These are phyloP conservation scores for Artibeus jamaicensis DNA, from an alignment of 2,797 vertebrate species.

Conservation along the genomic window DNA sequence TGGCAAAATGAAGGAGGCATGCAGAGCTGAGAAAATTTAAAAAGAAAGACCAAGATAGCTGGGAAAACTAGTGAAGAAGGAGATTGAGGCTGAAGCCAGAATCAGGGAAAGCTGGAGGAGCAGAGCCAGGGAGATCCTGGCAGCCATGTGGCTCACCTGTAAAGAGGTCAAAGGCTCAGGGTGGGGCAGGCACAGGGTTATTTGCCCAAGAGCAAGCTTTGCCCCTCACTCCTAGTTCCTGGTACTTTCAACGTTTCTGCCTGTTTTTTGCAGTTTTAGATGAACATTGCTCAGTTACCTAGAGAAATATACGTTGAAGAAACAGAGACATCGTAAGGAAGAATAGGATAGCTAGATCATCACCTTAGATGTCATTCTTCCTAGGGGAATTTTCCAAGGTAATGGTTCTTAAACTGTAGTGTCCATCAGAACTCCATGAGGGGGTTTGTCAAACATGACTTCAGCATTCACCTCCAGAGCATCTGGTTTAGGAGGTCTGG, in stretches of 20 bases:
- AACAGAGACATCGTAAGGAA: neutral
- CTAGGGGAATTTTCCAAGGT: neutral
- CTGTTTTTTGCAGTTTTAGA: neutral
- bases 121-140: neutral
- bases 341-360: neutral
- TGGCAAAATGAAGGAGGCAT: neutral
- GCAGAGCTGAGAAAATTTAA: neutral
- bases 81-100: neutral
- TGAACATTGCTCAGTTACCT: neutral
- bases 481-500: neutral
- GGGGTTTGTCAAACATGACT: neutral
- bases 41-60: neutral
- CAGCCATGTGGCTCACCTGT: neutral
- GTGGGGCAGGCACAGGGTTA: neutral
- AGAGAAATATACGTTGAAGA: neutral
- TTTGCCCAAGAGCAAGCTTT: neutral
- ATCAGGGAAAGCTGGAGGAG: neutral
- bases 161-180: neutral
- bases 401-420: neutral
- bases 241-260: neutral
- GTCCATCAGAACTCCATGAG: neutral
- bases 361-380: neutral
- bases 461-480: neutral
- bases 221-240: neutral
- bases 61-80: neutral